Conservation (phyloP, 2,888 invertebrate genomes). For the Drosophila monieri region DNA sequence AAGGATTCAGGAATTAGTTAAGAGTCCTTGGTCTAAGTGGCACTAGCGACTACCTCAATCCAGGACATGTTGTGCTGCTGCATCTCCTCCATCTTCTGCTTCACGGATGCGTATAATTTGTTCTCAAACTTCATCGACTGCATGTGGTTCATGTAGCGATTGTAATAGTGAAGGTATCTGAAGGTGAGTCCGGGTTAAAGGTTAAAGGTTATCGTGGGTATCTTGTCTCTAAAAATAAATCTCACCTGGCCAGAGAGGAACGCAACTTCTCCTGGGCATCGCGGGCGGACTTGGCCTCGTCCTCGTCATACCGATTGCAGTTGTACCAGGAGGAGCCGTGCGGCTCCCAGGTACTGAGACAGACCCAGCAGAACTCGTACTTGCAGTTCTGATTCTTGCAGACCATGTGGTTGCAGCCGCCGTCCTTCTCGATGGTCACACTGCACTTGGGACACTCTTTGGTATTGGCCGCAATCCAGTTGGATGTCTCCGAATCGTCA, state of each 20-base stretch:
- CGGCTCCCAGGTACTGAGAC: conserved; percentile 99
- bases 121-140: conserved; percentile 98
- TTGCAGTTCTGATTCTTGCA: conserved; percentile 99
- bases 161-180: conserved; percentile 99
- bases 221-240: no score
- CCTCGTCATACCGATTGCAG: conserved; percentile 98
- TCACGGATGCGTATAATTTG: conserved; percentile 97
- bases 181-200: not conserved
- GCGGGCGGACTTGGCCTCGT: conserved; percentile 97
- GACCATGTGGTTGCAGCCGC: conserved; percentile 99
- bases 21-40: not conserved
- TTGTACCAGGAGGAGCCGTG: conserved; percentile 99
- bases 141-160: conserved; percentile 99
- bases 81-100: conserved; percentile 99
- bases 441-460: conserved; percentile 99
- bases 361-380: conserved; percentile 99
- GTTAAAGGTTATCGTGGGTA: not conserved
- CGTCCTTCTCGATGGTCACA: conserved; percentile 98
- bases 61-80: conserved; percentile 99
- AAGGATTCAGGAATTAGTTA: not conserved
- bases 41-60: conserved; percentile 91
- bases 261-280: conserved; percentile 98
- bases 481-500: conserved; percentile 99
- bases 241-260: conserved; percentile 91
- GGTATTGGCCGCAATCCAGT: conserved; percentile 99